phyloP scores from a whole-genome alignment of 2,888 invertebrate species.

The Agrypnus murinus region DNA sequence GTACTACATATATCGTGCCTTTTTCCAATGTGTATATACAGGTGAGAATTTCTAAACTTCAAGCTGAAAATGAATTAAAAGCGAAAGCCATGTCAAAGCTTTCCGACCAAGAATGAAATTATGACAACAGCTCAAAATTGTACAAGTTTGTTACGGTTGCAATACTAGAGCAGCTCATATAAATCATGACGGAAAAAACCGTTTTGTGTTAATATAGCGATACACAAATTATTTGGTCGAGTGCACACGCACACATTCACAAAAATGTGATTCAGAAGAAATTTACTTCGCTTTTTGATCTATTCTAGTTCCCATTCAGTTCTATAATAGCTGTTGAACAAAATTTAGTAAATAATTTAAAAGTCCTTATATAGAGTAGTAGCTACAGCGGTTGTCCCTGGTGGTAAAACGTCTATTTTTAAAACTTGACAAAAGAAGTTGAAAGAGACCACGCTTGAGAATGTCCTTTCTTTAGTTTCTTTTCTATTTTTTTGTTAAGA shows the following conservation, averaged over 20 bases:
- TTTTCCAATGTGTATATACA: too few relatives aligned
- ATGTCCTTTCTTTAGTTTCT: too few relatives aligned
- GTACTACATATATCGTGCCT: too few relatives aligned
- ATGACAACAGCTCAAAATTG: not conserved
- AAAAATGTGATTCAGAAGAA: slow-evolving; percentile 39
- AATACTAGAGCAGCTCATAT: slow-evolving; percentile 33
- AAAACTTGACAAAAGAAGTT: slow-evolving; percentile 26
- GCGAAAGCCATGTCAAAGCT: not conserved
- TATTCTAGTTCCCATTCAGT: slow-evolving; percentile 38
- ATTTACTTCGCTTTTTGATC: slow-evolving; percentile 43
- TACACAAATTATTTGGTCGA: slow-evolving; percentile 42
- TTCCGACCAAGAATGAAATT: not conserved
- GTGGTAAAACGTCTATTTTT: slow-evolving; percentile 16
- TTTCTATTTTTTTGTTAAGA: slow-evolving; percentile 37
- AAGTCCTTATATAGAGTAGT: not conserved
- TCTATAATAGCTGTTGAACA: slow-evolving; percentile 7
- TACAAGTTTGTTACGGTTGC: slow-evolving; percentile 40
- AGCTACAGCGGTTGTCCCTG: too few relatives aligned
- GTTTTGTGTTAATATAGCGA: slow-evolving; percentile 37
- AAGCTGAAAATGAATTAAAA: too few relatives aligned
- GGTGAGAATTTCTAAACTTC: too few relatives aligned
- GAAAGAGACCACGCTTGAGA: slow-evolving; percentile 13
- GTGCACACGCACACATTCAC: slow-evolving; percentile 41
- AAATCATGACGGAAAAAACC: slow-evolving; percentile 32
- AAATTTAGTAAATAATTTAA: slow-evolving; percentile 39